A percentile compares a stretch with the other conserved stretches of the same genome.
Conservation (phyloP, 2,113 vertebrate genomes). For the Edolisoma coerulescens region DNA sequence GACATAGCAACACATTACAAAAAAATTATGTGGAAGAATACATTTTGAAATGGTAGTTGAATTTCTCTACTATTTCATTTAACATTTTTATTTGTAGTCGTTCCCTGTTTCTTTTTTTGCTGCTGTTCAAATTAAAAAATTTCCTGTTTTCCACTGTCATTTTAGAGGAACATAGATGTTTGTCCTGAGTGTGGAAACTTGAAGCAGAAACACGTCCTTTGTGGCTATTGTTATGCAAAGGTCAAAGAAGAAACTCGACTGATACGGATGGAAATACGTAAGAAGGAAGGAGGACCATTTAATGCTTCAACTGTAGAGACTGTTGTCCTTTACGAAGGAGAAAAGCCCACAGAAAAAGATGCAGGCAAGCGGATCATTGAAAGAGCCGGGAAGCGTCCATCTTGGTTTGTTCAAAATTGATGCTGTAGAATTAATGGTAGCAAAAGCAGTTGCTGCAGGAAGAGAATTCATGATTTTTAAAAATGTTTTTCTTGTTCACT, state of each 20-base stretch:
- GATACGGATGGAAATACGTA: slow-evolving; percentile 80
- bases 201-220: slow-evolving; percentile 90
- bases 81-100: not conserved
- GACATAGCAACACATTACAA: not conserved
- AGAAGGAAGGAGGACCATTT: slow-evolving; percentile 83
- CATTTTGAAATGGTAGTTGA: not conserved
- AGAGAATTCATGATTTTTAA: not conserved
- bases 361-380: slow-evolving; percentile 88
- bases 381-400: slow-evolving; percentile 82
- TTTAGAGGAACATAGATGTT: slow-evolving; percentile 86
- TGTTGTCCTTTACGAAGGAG: slow-evolving; percentile 84
- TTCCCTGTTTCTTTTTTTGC: not conserved
- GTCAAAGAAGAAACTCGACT: slow-evolving; percentile 80
- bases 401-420: slow-evolving; percentile 84
- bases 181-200: slow-evolving; percentile 91
- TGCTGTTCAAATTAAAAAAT: not conserved
- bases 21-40: not conserved
- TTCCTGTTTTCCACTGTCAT: not conserved
- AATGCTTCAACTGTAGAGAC: slow-evolving; percentile 80
- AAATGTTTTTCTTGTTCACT: not conserved
- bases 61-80: not conserved
- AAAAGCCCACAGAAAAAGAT: slow-evolving; percentile 75
- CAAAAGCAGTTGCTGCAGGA: not conserved
- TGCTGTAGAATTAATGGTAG: not conserved
- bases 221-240: slow-evolving; percentile 89